Conservation (phyloP, 2,888 invertebrate species). For the Helobdella robusta region DNA sequence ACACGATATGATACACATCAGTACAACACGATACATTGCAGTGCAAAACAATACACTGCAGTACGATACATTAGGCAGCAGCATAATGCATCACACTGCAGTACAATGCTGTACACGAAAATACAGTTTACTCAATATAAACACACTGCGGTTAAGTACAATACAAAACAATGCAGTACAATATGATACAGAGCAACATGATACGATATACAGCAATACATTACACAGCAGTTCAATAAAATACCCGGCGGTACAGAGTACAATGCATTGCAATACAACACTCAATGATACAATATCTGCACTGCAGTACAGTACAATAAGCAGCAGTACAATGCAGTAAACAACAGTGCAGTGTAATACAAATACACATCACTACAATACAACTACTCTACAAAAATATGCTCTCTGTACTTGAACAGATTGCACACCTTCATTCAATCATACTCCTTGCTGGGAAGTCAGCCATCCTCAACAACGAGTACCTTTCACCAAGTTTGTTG, state of each 20-base stretch:
- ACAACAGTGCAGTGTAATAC: no score
- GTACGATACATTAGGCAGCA: background rate
- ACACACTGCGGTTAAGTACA: no score
- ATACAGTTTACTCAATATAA: background rate
- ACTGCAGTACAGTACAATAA: no score
- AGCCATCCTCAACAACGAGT: no score
- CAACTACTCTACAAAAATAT: no score
- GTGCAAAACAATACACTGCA: constrained; percentile 9
- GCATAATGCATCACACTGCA: background rate
- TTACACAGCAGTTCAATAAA: background rate
- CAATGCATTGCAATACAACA: background rate
- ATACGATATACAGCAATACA: background rate
- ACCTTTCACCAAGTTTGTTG: background rate
- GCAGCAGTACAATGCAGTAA: no score
- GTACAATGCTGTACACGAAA: background rate
- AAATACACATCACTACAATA: no score
- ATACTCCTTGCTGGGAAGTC: no score
- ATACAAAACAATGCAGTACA: constrained; percentile 7
- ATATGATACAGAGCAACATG: background rate
- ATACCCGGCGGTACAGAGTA: background rate
- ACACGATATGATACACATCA: background rate
- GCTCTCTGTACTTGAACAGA: no score
- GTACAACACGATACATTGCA: background rate
- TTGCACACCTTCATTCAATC: no score
- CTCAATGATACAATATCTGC: no score